phyloP scores from a whole-genome alignment of 2,797 vertebrate species.

The Coluber constrictor region DNA sequence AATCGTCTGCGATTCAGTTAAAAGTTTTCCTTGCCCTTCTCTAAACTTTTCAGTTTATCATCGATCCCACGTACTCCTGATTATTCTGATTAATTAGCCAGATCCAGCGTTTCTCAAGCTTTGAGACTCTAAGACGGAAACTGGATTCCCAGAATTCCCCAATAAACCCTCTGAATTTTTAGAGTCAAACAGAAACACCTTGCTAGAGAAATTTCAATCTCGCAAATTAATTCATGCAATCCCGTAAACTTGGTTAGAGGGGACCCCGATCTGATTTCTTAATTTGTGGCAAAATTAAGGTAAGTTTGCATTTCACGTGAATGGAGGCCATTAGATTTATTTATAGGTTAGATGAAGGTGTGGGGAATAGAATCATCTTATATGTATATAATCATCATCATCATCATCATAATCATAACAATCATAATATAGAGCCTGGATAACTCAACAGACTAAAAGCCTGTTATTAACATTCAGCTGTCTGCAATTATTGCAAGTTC shows the following conservation, averaged over 20 bases:
- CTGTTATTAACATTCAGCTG: too few species aligned
- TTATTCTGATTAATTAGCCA: neutral
- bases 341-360: neutral
- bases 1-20: neutral
- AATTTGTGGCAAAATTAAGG: too few species aligned
- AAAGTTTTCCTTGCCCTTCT: neutral
- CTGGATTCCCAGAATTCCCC: neutral
- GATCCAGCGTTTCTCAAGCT: neutral
- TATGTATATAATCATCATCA: too few species aligned
- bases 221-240: neutral
- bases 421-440: too few species aligned
- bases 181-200: neutral
- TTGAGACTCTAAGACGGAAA: too few species aligned
- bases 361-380: too few species aligned
- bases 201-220: neutral
- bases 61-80: neutral
- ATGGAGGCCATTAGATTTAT: neutral
- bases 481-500: too few species aligned
- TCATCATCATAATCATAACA: too few species aligned
- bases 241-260: neutral
- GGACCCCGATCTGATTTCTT: neutral
- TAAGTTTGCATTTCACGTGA: neutral
- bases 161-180: neutral
- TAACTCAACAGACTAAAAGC: too few species aligned
- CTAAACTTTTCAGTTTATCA: neutral